phyloP scores from a whole-genome alignment of 1,140 invertebrate genomes.

The Adoxophyes honmai region DNA sequence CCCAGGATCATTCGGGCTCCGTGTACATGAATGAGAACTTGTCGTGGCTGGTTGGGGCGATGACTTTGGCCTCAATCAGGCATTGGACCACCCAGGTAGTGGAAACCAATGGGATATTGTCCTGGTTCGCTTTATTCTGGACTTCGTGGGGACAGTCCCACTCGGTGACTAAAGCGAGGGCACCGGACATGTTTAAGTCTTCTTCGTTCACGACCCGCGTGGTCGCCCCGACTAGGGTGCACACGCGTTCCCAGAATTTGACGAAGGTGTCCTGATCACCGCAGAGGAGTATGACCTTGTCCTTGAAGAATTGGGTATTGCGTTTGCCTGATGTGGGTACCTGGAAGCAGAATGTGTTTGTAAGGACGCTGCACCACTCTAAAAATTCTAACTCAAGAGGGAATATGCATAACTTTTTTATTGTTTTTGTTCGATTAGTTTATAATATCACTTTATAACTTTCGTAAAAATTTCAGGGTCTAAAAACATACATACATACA shows the following conservation, averaged over 20 bases:
- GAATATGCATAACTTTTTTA: too few relatives aligned
- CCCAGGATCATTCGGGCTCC: conserved; percentile 73
- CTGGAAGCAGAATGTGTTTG: conserved; percentile 34
- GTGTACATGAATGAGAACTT: conserved; percentile 73
- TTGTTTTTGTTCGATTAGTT: too few relatives aligned
- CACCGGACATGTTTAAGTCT: conserved; percentile 70
- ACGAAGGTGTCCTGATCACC: conserved; percentile 71
- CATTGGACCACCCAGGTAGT: conserved; percentile 79
- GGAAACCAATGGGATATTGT: conserved; percentile 77
- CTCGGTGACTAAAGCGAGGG: conserved; percentile 74
- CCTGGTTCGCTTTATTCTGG: conserved; percentile 72
- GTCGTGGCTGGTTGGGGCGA: conserved; percentile 69
- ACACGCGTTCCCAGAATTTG: conserved; percentile 78
- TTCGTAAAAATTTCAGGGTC: too few relatives aligned
- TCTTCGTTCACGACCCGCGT: conserved; percentile 70
- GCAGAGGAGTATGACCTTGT: conserved; percentile 73
- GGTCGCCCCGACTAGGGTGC: conserved; percentile 77
- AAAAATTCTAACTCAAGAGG: too few relatives aligned
- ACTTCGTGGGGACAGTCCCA: conserved; percentile 77
- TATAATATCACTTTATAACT: too few relatives aligned
- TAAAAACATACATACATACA: too few relatives aligned
- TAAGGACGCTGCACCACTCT: too few relatives aligned
- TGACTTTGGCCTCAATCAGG: conserved; percentile 77
- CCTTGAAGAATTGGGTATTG: conserved; percentile 73
- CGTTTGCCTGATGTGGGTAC: conserved; percentile 56